Evolutionary conservation across 2,888 invertebrate genomes (phyloP), one percentile per base, ranked within the genome.

Genomic region (Tethea ocularis): DNA sequence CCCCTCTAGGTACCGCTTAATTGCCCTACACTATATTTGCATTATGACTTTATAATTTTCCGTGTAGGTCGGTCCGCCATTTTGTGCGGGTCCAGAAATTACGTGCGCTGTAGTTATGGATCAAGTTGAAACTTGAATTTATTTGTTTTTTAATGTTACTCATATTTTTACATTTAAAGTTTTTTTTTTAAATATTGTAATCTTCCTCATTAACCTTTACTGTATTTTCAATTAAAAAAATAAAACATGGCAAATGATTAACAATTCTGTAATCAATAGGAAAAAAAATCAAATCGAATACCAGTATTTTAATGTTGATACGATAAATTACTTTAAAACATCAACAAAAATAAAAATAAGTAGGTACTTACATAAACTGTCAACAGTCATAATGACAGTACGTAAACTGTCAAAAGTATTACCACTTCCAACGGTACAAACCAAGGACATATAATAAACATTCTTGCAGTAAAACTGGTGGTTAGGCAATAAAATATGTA

Each of bases 1-100:
- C 71, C 71, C 71, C 67, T 75, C 33, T 66, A 65, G 62, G 74
- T 66, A 68, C 61, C 71, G 36, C 67, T 74, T 71, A 66, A 75
- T 73, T 75, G 67, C 57, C 20, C 56, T 33, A 10, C 52, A 55
- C 61, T 62, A 61, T 75, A 73, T 75, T 75, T 76, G 75, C 70
- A 68, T 75, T 72, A 62, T 33, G 20, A 22, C 29, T 54, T 53
- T 20, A 53, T 53, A 33, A 29, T 53, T 33, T 33, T 17, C 54
- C 54, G 20, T 29, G 20, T 33, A 13, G 29, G 29, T 33, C 20
- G 29, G 29, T 52, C 52, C 46, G 46, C 46, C 46, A 46, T 46
- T 46, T 46, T 46, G 46, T 46, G 5, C 38, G 38, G 38, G 8
- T 46, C 46, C 17, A 20, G 10, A 3, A 20, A 46, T 41, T 33